A percentile compares a stretch with the other conserved stretches of the same genome.
Evolutionary conservation across 2,797 vertebrate genomes (phyloP).

Genomic region (Oryzias sinensis): DNA sequence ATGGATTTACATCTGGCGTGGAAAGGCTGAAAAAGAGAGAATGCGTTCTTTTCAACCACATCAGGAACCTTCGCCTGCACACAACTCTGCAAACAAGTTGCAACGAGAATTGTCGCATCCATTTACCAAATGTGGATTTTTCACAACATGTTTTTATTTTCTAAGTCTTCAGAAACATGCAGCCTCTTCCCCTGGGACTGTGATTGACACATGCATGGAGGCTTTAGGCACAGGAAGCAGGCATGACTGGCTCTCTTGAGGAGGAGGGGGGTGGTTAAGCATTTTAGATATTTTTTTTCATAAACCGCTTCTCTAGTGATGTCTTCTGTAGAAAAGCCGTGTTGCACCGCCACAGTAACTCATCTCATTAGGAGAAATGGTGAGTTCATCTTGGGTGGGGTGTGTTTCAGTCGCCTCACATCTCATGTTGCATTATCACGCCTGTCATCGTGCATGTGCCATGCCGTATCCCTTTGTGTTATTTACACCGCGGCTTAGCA

Average conservation of each 20-base stretch:
- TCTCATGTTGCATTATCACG: conserved; percentile 71
- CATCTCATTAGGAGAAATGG: conserved; percentile 67
- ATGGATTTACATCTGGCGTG: conserved; percentile 24
- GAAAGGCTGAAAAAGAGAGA: conserved; percentile 34
- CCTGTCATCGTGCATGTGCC: conserved; percentile 62
- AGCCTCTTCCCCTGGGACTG: conserved; percentile 59
- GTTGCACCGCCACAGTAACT: conserved; percentile 58
- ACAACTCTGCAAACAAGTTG: conserved; percentile 61
- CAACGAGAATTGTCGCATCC: conserved; percentile 60
- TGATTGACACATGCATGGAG: conserved; percentile 70
- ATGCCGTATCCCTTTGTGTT: conserved; percentile 58
- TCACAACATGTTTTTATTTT: conserved; percentile 69
- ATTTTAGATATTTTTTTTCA: conserved; percentile 63
- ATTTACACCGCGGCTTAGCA: conserved; percentile 50
- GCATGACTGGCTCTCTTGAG: conserved; percentile 65
- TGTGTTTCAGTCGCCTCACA: conserved; percentile 57
- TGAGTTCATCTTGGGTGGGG: conserved; percentile 71
- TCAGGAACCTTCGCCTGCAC: conserved; percentile 46
- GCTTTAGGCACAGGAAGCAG: conserved; percentile 69
- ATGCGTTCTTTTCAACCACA: conserved; percentile 56
- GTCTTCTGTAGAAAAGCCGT: conserved; percentile 47
- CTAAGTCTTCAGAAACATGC: conserved; percentile 58
- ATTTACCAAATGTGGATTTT: conserved; percentile 72
- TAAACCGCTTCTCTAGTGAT: conserved; percentile 46
- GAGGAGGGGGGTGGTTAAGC: conserved; percentile 26